phyloP scores from a whole-genome alignment of 2,113 vertebrate genomes.

The Eulemur macaco region DNA sequence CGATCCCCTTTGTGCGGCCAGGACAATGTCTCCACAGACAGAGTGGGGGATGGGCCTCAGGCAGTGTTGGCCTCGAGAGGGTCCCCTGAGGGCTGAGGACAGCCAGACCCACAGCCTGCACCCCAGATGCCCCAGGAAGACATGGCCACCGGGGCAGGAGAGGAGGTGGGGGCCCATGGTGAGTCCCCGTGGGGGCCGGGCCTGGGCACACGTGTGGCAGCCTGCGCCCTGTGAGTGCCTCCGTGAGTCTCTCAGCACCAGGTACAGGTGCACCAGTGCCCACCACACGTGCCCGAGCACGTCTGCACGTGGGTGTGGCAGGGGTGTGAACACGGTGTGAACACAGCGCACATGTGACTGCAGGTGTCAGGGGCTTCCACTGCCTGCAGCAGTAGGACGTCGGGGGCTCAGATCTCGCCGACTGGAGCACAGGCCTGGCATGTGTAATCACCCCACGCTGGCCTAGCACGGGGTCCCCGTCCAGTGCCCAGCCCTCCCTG shows the following conservation, averaged over 20 bases:
- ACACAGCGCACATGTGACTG: neutral
- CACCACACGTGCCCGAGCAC: too few species aligned
- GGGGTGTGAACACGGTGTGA: neutral
- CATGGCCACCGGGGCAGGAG: too few species aligned
- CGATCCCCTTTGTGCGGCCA: conserved; percentile 78
- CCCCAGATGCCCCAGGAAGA: neutral
- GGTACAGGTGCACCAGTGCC: neutral
- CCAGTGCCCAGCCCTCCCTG: neutral
- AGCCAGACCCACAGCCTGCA: neutral
- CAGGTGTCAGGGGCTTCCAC: neutral
- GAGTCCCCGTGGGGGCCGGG: neutral
- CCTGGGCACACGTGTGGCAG: neutral
- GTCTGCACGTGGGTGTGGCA: too few species aligned
- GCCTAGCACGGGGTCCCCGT: neutral
- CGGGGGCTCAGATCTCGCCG: neutral
- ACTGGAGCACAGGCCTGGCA: neutral
- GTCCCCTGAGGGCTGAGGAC: neutral
- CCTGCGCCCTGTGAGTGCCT: neutral
- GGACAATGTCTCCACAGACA: conserved; percentile 75
- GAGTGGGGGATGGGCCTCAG: conserved; percentile 2
- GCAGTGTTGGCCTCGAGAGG: neutral
- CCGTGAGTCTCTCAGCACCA: neutral
- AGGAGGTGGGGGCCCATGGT: neutral
- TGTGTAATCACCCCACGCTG: too few species aligned
- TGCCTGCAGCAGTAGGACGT: neutral